A percentile compares a stretch with the other conserved stretches of the same genome.
phyloP scores from a whole-genome alignment of 2,113 vertebrate genomes.

The Macroglossus sobrinus region DNA sequence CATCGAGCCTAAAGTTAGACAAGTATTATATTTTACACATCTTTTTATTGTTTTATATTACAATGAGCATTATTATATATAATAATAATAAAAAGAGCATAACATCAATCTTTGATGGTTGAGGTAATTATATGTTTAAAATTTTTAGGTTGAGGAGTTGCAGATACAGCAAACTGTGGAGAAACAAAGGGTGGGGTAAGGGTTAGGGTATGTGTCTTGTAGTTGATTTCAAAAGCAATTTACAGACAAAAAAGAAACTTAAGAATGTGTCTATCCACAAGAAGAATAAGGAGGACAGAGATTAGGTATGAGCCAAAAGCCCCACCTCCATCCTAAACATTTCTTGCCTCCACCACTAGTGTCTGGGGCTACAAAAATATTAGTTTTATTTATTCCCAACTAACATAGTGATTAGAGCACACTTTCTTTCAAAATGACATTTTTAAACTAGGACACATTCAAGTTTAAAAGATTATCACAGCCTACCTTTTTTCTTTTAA shows the following conservation, averaged over 20 bases:
- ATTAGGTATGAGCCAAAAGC: not conserved
- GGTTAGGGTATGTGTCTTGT: not conserved
- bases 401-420: not conserved
- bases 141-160: not conserved
- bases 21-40: not conserved
- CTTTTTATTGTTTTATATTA: not conserved
- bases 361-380: not conserved
- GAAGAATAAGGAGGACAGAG: not conserved
- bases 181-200: not conserved
- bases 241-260: not conserved
- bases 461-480: constrained; percentile 3
- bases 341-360: not conserved
- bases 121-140: not conserved
- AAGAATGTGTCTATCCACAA: not conserved
- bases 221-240: not conserved
- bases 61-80: not conserved
- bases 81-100: not conserved
- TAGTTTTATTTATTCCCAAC: not conserved
- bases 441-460: not conserved
- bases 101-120: not conserved
- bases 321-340: not conserved
- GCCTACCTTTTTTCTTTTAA: not conserved
- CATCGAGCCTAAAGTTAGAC: not conserved
- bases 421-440: not conserved
- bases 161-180: not conserved